Base-by-base conservation (phyloP, 2,888 invertebrate genomes). In the Asteroscopus sphinx region DNA sequence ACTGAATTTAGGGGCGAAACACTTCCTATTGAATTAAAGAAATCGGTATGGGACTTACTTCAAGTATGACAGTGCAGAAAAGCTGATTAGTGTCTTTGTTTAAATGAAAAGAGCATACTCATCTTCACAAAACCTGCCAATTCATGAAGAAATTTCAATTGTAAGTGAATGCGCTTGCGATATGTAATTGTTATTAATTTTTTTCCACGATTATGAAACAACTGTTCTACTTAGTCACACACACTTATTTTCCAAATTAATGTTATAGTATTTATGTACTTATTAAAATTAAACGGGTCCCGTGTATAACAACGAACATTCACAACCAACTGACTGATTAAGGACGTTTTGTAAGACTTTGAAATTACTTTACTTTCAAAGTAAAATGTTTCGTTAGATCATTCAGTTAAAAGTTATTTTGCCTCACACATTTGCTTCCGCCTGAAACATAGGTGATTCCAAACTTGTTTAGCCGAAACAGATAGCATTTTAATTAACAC, bases 401-500 rank as follows among this genome's bases (percentile, higher is more conserved):
- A 53, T 66, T 11, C 25, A 42, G 32, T 68, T 86, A 89, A 67
- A 81, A 79, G 53, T 57, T 57, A 78, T 52, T 84, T 85, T 86
- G 17, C 78, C 39, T 33, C 64, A 60, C 53, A 70, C 64, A 48
- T 47, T 36, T 33, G 61, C 44, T 77, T 82, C 77, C 73, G 77
- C 68, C 86, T 86, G 86, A 87, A 87, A 83, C 77, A 68, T 81
- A 82, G 77, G 81, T 81, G 65, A 79, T 77, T 80, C 74, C 73
- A 86, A 90, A 91, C 89, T 80, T 64, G 91, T 91, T 91, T 88
- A 83, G 77, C 77, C 78, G 80, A 85, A 83, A 84, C 86, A 83
- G 90, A 91, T 91, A 90, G 85, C 80, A 78, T 76, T 73, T n/a
- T 86, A 89, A 90, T 90, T 91, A 88, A 80, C 78, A 70, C 76